Evolutionary conservation across 2,888 invertebrate genomes (phyloP), one percentile per base, ranked within the genome.

Genomic region (Acholoe squamosa): DNA sequence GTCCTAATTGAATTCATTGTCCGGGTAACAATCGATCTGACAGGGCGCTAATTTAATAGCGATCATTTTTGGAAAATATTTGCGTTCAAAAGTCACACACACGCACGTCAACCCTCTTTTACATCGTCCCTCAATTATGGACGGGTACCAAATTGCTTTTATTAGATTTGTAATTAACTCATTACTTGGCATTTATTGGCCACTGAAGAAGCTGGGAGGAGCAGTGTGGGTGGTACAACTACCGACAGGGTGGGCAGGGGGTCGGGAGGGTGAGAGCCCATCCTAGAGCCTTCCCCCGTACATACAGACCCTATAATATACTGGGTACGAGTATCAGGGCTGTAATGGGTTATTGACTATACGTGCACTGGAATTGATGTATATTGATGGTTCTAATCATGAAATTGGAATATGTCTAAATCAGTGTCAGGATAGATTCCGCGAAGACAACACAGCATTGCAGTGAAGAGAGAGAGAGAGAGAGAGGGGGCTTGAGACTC

Each of bases 151-250:
- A 91, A 91, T 84, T 84, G 28, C 33, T 76, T 84, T 54, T 90
- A 91, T 91, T 91, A 86, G 33, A 91, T 86, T 91, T 76, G 90
- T 88, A 86, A 91, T 91, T 91, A 91, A 86, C 51, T 56, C 84
- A 91, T 91, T 90, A 91, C 80, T 76, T 33, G 51, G 51, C 76
- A 52, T 91, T 84, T 52, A 54, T 86, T 28, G 56, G 84, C n/a
- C 3, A 28, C 84, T 84, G 43, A 51, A 34, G 33, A 19, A 34
- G 84, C 43, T 19, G 43, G 84, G 34, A 19, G 28, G 14, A n/a
- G 43, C 43, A 10, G 43, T 43, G 43, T 28, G 28, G 71, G 25
- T 28, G 71, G 71, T 71, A 28, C n/a, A n/a, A n/a, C n/a, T n/a
- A n/a, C n/a, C 1, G 71, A 28, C 28, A 28, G 71, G 71, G 71